Conservation (phyloP, 1,140 invertebrate species). For the Leptinotarsa defecta region DNA sequence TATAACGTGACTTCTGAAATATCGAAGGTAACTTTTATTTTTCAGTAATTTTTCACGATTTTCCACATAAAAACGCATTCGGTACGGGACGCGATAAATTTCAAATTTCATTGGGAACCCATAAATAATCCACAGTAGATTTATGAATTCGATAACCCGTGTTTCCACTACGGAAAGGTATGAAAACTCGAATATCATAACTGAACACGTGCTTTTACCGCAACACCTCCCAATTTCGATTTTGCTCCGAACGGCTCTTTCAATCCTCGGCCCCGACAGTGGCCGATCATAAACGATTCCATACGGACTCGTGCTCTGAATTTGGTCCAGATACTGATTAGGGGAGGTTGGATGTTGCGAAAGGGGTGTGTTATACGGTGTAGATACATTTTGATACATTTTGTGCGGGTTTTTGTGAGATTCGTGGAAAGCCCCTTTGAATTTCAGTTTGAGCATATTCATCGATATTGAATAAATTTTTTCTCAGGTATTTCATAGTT, state of each 20-base stretch:
- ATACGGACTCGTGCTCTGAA: conserved; percentile 26
- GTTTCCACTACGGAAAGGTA: not conserved
- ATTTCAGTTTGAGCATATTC: no score
- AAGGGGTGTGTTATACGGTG: conserved; percentile 40
- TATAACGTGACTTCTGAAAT: no score
- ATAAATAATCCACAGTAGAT: no score
- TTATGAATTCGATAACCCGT: no score
- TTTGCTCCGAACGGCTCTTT: conserved; percentile 3
- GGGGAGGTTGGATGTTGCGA: conserved; percentile 32
- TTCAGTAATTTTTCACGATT: no score
- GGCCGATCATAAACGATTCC: conserved; percentile 22
- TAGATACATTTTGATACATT: not conserved
- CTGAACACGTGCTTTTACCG: conserved; percentile 21
- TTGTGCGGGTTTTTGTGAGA: not conserved
- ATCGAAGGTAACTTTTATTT: no score
- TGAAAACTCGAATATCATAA: not conserved
- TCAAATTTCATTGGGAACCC: no score
- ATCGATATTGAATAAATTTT: no score
- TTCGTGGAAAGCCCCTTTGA: not conserved
- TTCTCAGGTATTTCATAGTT: no score
- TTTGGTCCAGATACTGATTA: conserved; percentile 40
- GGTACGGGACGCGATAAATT: no score
- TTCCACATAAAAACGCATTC: no score
- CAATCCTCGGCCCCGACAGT: conserved; percentile 11
- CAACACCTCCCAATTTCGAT: conserved; percentile 16